Evolutionary conservation across 1,140 invertebrate species (phyloP), one percentile per base, ranked within the genome.

Genomic region (Phocides pigmalion): DNA sequence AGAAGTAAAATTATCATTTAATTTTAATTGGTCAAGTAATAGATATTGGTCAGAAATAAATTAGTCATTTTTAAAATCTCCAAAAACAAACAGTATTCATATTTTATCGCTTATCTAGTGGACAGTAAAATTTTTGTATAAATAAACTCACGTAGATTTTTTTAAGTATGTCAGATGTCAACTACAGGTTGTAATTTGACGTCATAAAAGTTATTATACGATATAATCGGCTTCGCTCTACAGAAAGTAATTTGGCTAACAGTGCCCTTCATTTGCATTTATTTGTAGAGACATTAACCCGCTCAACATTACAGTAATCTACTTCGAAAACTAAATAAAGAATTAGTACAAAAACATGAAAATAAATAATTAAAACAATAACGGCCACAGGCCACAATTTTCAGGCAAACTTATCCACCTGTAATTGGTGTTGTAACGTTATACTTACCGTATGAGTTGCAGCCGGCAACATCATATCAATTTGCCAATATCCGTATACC

Each of bases 401-500:
- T 71, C 68, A 70, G 71, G 19, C 37, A 44, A 69, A 66, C 64
- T 70, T 76, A 70, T 78, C 66, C 67, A 82, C 80, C 80, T 82
- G 74, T 76, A 79, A 82, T 74, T 68, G 66, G 66, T 63, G 72
- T 37, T 72, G 53, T 56, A 56, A 62, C 20, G 50, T 70, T 67
- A 65, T 51, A 87, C 84, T 87, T 64, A 87, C 84, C 82, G 71
- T 77, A 64, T 63, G 62, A 68, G 64, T 69, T 32, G 64, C 62
- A 72, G 35, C 66, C 61, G 49, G 62, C 62, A 68, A 73, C 74
- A 78, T 76, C 62, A 65, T 70, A 76, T 68, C 62, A 73, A 72
- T 73, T 74, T 74, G 72, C 72, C 64, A 73, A 72, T 73, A 76
- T 75, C 73, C 70, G 62, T 64, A 47, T 68, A 61, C 16, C 54